These are phyloP conservation scores for Carettochelys insculpta DNA, from an alignment of 2,113 vertebrate genomes.

Conservation along the genomic window DNA sequence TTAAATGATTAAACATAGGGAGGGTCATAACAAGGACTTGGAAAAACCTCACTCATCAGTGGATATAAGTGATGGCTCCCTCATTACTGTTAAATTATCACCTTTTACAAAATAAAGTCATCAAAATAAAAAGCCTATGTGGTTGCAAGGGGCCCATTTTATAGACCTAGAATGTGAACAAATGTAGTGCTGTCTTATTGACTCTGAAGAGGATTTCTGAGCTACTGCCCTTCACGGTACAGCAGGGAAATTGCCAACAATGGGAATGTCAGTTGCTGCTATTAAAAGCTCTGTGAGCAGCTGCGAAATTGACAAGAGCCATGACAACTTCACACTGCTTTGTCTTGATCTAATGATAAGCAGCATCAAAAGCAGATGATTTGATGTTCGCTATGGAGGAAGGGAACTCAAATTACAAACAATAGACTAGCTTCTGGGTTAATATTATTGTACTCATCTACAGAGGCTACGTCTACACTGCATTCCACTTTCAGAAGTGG, in stretches of 20 bases:
- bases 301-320: neutral
- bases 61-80: no score
- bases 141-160: neutral
- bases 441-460: neutral
- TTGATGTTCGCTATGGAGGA: neutral
- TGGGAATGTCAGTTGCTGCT: neutral
- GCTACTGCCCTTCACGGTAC: neutral
- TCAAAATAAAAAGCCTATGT: rapidly evolving
- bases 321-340: rapidly evolving
- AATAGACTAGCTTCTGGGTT: neutral
- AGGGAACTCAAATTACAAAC: neutral
- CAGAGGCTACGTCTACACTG: no score
- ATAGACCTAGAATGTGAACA: neutral
- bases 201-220: neutral
- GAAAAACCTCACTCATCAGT: neutral
- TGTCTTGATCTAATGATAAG: neutral
- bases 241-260: rapidly evolving
- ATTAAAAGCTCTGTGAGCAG: neutral
- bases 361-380: neutral
- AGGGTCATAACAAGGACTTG: neutral
- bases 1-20: neutral
- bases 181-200: neutral
- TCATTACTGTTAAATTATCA: no score
- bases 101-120: neutral
- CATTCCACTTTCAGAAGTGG: no score